A percentile compares a stretch with the other conserved stretches of the same genome.
Conservation (phyloP, 2,113 vertebrate species). For the Sapayoa aenigma region DNA sequence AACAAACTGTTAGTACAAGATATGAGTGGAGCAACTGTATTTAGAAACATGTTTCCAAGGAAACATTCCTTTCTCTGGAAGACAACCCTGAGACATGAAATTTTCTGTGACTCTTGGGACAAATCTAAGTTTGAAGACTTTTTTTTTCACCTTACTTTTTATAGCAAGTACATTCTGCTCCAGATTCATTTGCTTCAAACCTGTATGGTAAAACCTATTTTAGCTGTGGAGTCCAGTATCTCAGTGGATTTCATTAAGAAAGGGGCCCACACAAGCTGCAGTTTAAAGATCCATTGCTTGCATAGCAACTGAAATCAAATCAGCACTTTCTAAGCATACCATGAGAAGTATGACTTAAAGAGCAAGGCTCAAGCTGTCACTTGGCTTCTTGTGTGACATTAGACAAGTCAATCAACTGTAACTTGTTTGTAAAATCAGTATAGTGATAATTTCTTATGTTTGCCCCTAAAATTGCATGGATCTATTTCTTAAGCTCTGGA, state of each 20-base stretch:
- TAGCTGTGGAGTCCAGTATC: conserved; percentile 6
- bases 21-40: not conserved
- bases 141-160: not conserved
- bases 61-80: conserved; percentile 48
- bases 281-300: not conserved
- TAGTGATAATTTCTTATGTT: not conserved
- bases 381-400: not conserved
- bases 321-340: not conserved
- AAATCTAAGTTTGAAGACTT: conserved; percentile 1
- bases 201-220: conserved; percentile 16
- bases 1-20: conserved; percentile 49
- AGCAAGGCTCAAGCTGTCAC: not conserved
- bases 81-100: conserved; percentile 3
- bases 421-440: not conserved
- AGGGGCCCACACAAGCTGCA: conserved; percentile 18
- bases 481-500: not conserved
- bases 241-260: conserved; percentile 50
- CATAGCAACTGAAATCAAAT: not conserved
- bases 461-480: not conserved
- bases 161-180: conserved; percentile 61
- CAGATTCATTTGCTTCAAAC: not conserved
- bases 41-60: conserved; percentile 44
- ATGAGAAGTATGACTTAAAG: not conserved
- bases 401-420: not conserved
- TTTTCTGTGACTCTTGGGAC: conserved; percentile 28